These are phyloP conservation scores for Orycteropus afer DNA, from an alignment of 2,113 vertebrate genomes.

Conservation along the genomic window DNA sequence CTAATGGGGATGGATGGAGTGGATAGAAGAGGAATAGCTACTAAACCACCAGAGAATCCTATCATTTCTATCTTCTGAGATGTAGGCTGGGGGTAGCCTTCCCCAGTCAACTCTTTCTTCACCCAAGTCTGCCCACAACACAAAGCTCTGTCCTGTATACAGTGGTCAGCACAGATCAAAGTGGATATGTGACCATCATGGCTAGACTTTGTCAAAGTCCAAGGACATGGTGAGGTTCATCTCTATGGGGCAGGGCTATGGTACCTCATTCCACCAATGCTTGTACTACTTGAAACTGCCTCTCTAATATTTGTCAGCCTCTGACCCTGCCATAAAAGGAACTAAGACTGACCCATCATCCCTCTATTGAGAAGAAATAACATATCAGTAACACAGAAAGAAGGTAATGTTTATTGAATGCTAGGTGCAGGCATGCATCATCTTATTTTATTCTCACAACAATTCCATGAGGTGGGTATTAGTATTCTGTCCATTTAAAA, in stretches of 20 bases:
- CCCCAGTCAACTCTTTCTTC: background rate
- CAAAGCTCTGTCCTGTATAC: background rate
- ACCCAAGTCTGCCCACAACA: background rate
- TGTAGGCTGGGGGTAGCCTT: too few relatives aligned
- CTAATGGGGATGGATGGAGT: background rate
- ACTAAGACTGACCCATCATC: background rate
- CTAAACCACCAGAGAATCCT: background rate
- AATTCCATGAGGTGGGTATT: background rate
- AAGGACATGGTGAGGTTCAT: background rate
- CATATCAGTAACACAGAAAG: background rate
- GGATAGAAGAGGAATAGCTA: fast-evolving
- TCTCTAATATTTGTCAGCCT: background rate
- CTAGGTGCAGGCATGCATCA: fast-evolving
- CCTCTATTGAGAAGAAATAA: background rate
- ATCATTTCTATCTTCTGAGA: too few relatives aligned
- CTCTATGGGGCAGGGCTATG: fast-evolving
- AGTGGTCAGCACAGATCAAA: background rate
- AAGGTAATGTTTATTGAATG: background rate
- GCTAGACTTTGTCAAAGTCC: background rate
- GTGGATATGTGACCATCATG: background rate
- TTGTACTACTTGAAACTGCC: background rate
- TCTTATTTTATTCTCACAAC: background rate
- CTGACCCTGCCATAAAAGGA: background rate
- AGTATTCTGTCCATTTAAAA: background rate
- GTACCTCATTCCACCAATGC: background rate